Conservation (phyloP, 2,797 vertebrate genomes). For the Lacerta viridis region DNA sequence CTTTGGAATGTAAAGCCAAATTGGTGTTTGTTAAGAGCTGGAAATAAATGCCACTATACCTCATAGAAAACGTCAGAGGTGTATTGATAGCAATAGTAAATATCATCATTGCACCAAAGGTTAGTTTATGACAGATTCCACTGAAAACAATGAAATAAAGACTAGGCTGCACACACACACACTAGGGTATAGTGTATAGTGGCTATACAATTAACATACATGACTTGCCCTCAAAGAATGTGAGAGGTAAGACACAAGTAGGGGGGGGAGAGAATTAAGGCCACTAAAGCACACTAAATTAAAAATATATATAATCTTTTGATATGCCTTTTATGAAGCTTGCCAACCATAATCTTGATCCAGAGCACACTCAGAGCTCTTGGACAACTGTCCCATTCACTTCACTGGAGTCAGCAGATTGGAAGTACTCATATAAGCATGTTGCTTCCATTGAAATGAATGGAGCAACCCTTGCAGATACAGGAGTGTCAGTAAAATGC, state of each 20-base stretch:
- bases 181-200: too few species aligned
- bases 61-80: neutral
- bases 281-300: neutral
- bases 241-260: neutral
- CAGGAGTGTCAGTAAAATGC: neutral
- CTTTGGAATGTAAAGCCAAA: slow-evolving; percentile 47
- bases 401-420: neutral
- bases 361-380: neutral
- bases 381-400: neutral
- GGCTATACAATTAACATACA: too few species aligned
- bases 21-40: neutral
- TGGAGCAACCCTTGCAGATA: neutral
- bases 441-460: neutral
- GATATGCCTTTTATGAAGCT: neutral
- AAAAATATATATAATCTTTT: neutral
- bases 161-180: too few species aligned
- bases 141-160: neutral
- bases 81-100: neutral
- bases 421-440: neutral
- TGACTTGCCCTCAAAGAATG: neutral
- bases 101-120: neutral
- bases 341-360: neutral
- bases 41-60: neutral
- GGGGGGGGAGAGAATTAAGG: neutral
- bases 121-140: neutral